These are phyloP conservation scores for Chrysolina oricalcia DNA, from an alignment of 2,888 invertebrate genomes.

Conservation along the genomic window DNA sequence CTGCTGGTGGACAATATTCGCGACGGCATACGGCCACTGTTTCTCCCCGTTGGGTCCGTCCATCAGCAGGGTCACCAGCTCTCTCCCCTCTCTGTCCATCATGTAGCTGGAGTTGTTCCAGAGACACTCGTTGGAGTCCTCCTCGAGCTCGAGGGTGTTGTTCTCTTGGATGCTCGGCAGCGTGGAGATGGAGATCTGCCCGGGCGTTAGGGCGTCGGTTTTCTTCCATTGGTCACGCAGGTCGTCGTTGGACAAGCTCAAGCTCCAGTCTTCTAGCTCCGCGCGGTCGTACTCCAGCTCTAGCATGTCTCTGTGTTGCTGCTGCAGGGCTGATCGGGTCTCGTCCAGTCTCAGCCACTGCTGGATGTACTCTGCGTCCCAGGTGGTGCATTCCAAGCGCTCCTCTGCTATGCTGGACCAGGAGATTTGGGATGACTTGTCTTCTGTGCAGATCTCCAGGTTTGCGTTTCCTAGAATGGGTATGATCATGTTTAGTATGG, in stretches of 20 bases:
- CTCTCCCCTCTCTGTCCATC: conserved; percentile 80
- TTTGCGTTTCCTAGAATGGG: conserved; percentile 62
- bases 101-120: conserved; percentile 80
- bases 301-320: conserved; percentile 80
- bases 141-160: conserved; percentile 80
- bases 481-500: background rate
- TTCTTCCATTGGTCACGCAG: conserved; percentile 72
- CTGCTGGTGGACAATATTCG: conserved; percentile 57
- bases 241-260: conserved; percentile 82
- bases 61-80: conserved; percentile 75
- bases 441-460: conserved; percentile 64
- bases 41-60: conserved; percentile 74
- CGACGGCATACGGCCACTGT: conserved; percentile 79
- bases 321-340: conserved; percentile 79
- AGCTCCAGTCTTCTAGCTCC: conserved; percentile 86
- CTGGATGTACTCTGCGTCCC: conserved; percentile 84
- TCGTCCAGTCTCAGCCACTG: conserved; percentile 85
- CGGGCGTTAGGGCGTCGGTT: conserved; percentile 73
- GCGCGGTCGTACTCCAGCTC: conserved; percentile 84
- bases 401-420: conserved; percentile 78
- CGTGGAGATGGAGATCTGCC: conserved; percentile 78
- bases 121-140: conserved; percentile 82
- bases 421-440: conserved; percentile 70
- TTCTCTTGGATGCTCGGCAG: conserved; percentile 84
- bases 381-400: conserved; percentile 76